Evolutionary conservation across 2,797 vertebrate genomes (phyloP).

Genomic region (Tenualosa thibaudeaui): DNA sequence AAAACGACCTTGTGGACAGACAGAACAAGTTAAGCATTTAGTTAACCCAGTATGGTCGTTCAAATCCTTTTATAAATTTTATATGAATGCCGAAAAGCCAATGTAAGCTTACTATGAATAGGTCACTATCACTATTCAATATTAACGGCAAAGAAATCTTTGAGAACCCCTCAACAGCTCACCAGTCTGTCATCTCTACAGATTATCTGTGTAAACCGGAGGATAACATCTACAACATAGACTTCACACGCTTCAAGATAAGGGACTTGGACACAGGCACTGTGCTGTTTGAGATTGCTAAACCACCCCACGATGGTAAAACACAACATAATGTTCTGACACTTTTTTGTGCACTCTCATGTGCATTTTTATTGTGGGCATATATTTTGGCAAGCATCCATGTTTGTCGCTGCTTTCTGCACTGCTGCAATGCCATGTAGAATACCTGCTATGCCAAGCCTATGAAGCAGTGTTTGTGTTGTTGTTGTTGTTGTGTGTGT

Average conservation of each 20-base stretch:
- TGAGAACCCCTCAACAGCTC: background rate
- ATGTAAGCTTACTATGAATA: background rate
- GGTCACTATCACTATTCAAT: background rate
- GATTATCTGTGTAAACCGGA: conserved; percentile 90
- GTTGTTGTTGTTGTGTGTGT: background rate
- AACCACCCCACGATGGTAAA: conserved; percentile 83
- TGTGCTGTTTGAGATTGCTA: conserved; percentile 91
- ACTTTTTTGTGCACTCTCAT: background rate
- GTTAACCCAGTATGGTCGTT: background rate
- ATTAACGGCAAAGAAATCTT: background rate
- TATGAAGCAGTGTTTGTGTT: conserved; percentile 56
- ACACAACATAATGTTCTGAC: background rate
- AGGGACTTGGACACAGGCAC: conserved; percentile 88
- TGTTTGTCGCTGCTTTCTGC: background rate
- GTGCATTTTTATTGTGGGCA: conserved; percentile 56
- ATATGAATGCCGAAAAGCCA: background rate
- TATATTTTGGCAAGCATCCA: background rate
- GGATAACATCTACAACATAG: conserved; percentile 88
- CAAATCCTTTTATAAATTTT: background rate
- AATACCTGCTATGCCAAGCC: conserved; percentile 40
- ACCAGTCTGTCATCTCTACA: conserved; percentile 46
- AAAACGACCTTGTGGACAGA: background rate
- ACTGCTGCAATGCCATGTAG: background rate
- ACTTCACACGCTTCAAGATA: conserved; percentile 93
- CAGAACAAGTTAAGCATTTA: no score